Evolutionary conservation across 2,113 vertebrate species (phyloP).

Genomic region (Antennarius striatus): DNA sequence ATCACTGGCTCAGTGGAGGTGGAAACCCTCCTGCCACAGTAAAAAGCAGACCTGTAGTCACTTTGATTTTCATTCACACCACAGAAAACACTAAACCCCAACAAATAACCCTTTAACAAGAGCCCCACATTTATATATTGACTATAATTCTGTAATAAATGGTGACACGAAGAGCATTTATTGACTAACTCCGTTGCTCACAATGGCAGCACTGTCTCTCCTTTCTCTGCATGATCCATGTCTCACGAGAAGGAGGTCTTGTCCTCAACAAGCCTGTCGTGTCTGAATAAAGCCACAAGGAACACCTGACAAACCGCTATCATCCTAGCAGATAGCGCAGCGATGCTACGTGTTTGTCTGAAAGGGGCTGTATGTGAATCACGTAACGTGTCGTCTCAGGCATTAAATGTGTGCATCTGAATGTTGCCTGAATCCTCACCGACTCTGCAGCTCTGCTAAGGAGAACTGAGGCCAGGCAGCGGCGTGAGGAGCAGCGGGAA

Average conservation of each 20-base stretch:
- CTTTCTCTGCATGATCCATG: no score
- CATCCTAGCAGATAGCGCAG: background rate
- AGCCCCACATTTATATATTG: no score
- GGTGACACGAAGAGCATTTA: background rate
- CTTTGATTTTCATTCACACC: no score
- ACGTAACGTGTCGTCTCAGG: slow-evolving; percentile 22
- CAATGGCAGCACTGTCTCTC: background rate
- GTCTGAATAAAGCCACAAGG: slow-evolving; percentile 9
- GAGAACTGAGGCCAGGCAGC: slow-evolving; percentile 10
- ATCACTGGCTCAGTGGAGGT: no score
- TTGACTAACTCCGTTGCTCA: no score
- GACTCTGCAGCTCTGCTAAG: slow-evolving; percentile 27
- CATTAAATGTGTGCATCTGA: slow-evolving; percentile 11
- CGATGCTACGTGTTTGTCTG: slow-evolving; percentile 11
- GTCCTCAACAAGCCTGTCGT: background rate
- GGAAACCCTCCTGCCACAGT: no score
- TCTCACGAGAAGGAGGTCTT: background rate
- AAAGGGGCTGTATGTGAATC: slow-evolving; percentile 11
- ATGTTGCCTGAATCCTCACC: slow-evolving; percentile 23
- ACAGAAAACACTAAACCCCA: no score
- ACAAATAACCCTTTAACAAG: no score
- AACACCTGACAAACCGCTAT: background rate
- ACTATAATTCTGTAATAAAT: background rate
- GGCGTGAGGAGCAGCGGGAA: slow-evolving; percentile 15
- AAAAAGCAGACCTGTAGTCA: no score